Evolutionary conservation across 37 sponge, comb jelly and placozoan species (phyloP).

Genomic region (Haliclona indistincta): DNA sequence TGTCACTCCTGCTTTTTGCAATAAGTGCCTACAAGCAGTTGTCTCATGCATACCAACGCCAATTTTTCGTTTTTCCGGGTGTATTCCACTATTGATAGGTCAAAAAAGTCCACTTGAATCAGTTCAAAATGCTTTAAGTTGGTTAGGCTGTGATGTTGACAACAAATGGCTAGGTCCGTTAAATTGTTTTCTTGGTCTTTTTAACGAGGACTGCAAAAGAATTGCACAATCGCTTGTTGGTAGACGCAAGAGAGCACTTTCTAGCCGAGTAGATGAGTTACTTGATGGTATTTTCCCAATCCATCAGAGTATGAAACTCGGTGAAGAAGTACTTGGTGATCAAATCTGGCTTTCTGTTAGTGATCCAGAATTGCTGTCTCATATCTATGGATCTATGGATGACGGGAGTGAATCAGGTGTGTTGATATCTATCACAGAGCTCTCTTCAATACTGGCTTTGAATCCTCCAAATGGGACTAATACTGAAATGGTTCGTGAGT

Average conservation of each 20-base stretch:
- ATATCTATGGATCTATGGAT: conserved; percentile 25
- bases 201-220: no score
- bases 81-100: conserved; percentile 25
- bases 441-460: conserved; percentile 1
- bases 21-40: conserved; percentile 8
- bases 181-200: no score
- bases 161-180: no score
- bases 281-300: conserved; percentile 36
- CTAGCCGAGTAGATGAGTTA: background rate
- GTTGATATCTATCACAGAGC: conserved; percentile 16
- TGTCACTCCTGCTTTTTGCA: conserved; percentile 11
- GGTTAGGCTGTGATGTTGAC: no score
- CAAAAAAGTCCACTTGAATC: no score
- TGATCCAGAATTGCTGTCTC: conserved; percentile 34
- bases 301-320: conserved; percentile 4
- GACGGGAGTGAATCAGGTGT: conserved; percentile 26
- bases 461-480: conserved; percentile 31
- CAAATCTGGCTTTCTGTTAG: conserved; percentile 3
- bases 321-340: conserved; percentile 27
- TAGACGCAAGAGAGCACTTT: no score
- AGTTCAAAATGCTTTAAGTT: no score
- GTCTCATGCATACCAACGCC: conserved; percentile 13
- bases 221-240: no score
- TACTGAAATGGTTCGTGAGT: conserved; percentile 6
- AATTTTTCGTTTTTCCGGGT: conserved; percentile 1